Conservation (phyloP, 2,888 invertebrate species). For the Tigriopus californicus region DNA sequence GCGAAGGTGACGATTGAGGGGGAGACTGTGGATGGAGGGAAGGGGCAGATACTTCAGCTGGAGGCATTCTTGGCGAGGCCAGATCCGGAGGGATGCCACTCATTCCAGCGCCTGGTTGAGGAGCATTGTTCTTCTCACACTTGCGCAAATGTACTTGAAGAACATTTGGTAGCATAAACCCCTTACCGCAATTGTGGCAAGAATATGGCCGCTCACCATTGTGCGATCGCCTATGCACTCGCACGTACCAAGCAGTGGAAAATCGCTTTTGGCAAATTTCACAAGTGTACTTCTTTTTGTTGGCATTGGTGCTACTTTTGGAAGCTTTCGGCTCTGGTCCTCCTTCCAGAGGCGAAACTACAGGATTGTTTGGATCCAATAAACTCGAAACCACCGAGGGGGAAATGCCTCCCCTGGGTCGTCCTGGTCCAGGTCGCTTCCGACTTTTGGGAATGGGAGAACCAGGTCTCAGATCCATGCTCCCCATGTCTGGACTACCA, state of each 20-base stretch:
- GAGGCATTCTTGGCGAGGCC: neutral
- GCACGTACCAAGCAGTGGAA: constrained; percentile 14
- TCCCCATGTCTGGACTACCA: too few relatives aligned
- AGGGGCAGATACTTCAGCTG: neutral
- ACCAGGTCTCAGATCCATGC: too few relatives aligned
- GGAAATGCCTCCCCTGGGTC: too few relatives aligned
- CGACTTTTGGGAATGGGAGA: too few relatives aligned
- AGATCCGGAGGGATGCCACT: neutral
- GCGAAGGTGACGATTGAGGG: neutral
- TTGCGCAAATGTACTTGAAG: constrained; percentile 14
- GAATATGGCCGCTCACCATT: constrained; percentile 10
- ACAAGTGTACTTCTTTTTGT: constrained; percentile 14
- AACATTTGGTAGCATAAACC: constrained; percentile 15
- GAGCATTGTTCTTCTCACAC: constrained; percentile 9
- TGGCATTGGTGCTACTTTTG: neutral
- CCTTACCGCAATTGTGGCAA: constrained; percentile 15
- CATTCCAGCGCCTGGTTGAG: neutral
- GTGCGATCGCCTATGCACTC: constrained; percentile 11
- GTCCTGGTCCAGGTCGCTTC: too few relatives aligned
- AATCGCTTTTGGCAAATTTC: constrained; percentile 14
- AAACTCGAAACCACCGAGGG: too few relatives aligned
- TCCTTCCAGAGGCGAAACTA: neutral
- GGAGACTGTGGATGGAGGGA: neutral
- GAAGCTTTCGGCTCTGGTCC: neutral
- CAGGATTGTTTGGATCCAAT: too few relatives aligned